Evolutionary conservation across 2,113 vertebrate genomes (phyloP), one percentile per base, ranked within the genome.

Genomic region (Lipotes vexillifer): DNA sequence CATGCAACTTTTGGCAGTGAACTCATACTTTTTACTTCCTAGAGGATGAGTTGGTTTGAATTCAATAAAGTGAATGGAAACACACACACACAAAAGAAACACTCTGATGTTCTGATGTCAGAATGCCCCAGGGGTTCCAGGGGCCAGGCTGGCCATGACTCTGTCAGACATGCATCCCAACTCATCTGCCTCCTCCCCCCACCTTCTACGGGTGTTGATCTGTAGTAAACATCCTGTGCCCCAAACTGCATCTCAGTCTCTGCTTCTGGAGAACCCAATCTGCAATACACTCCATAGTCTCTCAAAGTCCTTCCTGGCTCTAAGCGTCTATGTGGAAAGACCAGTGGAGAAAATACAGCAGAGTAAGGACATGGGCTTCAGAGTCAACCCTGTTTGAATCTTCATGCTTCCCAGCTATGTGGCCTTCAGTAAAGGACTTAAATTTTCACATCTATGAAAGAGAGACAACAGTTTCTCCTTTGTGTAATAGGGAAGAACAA

Each of bases 51-150:
- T 94, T 96, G 63, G 96, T 97, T 88, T 96, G 96, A 97, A 98
- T 98, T 97, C 95, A 97, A 59, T 91, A 90, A 88, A 96, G 72
- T 36, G 97, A 97, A 98, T 96, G 83, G 97, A 97, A 98, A 68
- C 92, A 97, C 6, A 21, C 17, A 57, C 49, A 52, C 15, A 17
- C 14, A 52, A 17, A 52, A 17, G 49, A 52, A 52, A 52, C 49
- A 59, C 57, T 59, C 18, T 29, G 61, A 29, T 63, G 61, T 11
- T 29, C 61, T 63, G 61, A 59, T 59, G 57, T 59, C 49, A 52
- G 49, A 21, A 61, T 61, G 59, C 23, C 27, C 57, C 61, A 63
- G 27, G 61, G 27, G 25, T 63, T 11, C 0, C 12, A 29, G 61
- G 23, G 61, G 61, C 27, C 59, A 61, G 59, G 59, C 25, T 61